Conservation (phyloP, 92 coral and sea anemone species). For the Phenganax marumi region DNA sequence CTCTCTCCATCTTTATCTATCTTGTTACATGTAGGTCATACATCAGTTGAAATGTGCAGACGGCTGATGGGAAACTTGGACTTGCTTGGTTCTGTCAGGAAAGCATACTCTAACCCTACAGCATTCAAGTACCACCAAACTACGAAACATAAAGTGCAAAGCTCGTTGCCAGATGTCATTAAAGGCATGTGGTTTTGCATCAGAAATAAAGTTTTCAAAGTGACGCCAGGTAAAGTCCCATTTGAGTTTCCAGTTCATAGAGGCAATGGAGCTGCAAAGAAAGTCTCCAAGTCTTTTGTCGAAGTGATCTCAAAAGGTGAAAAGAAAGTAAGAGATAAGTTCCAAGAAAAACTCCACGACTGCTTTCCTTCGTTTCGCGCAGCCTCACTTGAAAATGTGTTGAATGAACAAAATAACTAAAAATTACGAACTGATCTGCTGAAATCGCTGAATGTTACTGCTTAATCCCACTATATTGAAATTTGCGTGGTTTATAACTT, state of each 20-base stretch:
- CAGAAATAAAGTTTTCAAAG: too few species aligned
- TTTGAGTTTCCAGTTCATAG: not conserved
- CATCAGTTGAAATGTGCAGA: conserved; percentile 17
- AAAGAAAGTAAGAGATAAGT: not conserved
- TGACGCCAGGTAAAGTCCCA: too few species aligned
- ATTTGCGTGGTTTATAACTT: too few species aligned
- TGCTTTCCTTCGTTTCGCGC: not conserved
- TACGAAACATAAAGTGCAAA: not conserved
- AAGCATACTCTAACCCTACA: not conserved
- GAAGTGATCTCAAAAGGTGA: conserved; percentile 12
- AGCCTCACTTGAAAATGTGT: not conserved
- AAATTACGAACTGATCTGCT: not conserved
- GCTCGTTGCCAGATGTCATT: not conserved
- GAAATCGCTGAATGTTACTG: not conserved
- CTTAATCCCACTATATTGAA: not conserved
- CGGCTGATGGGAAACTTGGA: conserved; percentile 11
- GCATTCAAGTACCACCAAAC: conserved; percentile 20
- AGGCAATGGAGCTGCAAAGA: not conserved
- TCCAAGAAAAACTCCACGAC: conserved; percentile 12
- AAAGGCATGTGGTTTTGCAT: too few species aligned
- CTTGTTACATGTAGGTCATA: not conserved
- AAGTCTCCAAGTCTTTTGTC: not conserved
- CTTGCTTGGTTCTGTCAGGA: conserved; percentile 25
- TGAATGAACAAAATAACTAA: not conserved
- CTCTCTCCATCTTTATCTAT: not conserved